Conservation (phyloP, 2,113 vertebrate species). For the Athene noctua region DNA sequence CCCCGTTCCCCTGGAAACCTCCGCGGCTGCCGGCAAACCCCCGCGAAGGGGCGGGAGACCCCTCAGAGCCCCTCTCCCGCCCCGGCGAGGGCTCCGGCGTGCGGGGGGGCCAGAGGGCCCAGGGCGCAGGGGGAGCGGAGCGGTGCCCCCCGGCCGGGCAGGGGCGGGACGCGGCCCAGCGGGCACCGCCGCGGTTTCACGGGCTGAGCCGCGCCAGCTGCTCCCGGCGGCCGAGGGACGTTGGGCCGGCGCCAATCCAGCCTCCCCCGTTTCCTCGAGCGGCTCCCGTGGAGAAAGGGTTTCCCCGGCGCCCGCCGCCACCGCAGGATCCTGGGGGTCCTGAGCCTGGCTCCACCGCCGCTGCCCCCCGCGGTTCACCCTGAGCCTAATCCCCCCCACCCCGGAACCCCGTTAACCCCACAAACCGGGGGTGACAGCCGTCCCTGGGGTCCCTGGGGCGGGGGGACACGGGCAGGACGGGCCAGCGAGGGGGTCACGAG, state of each 20-base stretch:
- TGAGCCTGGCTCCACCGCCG: too few species aligned
- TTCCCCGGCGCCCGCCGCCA: accelerated
- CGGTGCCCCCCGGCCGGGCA: background rate
- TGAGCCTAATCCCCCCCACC: too few species aligned
- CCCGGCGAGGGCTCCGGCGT: accelerated
- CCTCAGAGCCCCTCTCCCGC: background rate
- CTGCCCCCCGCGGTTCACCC: too few species aligned
- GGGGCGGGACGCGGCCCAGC: background rate
- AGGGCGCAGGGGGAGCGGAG: background rate
- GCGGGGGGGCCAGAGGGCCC: background rate
- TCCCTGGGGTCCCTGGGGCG: background rate
- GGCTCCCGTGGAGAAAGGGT: background rate
- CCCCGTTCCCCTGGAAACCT: background rate
- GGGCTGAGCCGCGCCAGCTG: background rate
- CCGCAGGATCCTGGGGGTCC: accelerated
- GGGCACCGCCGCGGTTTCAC: accelerated
- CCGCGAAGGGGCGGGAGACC: background rate
- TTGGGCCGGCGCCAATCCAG: background rate
- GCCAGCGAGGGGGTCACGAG: background rate
- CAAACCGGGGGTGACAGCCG: background rate
- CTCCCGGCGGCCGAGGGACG: background rate
- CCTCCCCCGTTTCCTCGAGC: background rate
- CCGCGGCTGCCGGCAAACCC: background rate
- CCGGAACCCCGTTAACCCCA: too few species aligned
- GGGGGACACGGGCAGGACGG: accelerated